Evolutionary conservation across 2,797 vertebrate genomes (phyloP).

Genomic region (Ptychadena robeensis): DNA sequence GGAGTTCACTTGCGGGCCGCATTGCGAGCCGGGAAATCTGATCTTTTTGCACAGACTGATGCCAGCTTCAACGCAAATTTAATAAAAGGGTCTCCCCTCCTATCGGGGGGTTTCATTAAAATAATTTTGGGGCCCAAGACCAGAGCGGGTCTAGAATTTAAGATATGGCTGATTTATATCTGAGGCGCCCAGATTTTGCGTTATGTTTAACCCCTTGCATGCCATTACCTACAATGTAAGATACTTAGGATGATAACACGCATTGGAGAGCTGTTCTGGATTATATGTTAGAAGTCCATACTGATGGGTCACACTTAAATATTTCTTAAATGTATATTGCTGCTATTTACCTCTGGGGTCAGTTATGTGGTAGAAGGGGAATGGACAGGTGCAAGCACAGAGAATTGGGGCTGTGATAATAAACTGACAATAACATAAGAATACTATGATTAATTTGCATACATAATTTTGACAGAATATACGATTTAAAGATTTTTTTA

Average conservation of each 20-base stretch:
- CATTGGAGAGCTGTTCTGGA: no score
- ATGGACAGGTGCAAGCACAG: no score
- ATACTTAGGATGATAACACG: neutral
- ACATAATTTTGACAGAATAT: no score
- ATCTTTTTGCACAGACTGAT: slow-evolving; percentile 55
- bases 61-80: slow-evolving; percentile 60
- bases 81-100: slow-evolving; percentile 56
- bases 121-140: slow-evolving; percentile 53
- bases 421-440: no score
- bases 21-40: slow-evolving; percentile 59
- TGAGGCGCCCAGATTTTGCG: slow-evolving; percentile 44
- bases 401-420: no score
- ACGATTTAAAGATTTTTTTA: no score
- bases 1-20: slow-evolving; percentile 58
- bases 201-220: slow-evolving; percentile 36
- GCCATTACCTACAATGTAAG: neutral
- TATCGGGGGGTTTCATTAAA: slow-evolving; percentile 59
- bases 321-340: no score
- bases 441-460: no score
- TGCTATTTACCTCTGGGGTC: no score
- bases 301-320: no score
- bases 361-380: no score
- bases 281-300: no score
- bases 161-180: slow-evolving; percentile 55
- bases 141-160: slow-evolving; percentile 51